phyloP scores from a whole-genome alignment of 2,113 vertebrate genomes.

The Meles meles region DNA sequence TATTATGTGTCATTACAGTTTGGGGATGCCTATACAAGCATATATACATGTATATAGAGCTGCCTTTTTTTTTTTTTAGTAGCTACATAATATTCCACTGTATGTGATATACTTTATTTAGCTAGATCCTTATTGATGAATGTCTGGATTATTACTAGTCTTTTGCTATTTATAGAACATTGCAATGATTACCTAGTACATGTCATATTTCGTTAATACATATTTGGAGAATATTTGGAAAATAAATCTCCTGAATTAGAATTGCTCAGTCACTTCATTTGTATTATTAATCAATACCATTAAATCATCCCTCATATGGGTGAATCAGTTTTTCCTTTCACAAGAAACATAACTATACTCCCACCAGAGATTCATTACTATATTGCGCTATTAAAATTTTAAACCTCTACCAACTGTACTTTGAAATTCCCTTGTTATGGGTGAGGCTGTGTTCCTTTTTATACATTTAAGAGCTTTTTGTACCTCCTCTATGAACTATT shows the following conservation, averaged over 20 bases:
- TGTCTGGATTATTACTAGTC: background rate
- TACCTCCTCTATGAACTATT: background rate
- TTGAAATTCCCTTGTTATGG: background rate
- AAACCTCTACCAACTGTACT: background rate
- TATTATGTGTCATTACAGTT: background rate
- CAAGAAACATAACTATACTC: background rate
- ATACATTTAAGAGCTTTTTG: background rate
- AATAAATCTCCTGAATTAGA: background rate
- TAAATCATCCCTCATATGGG: background rate
- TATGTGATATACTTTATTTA: background rate
- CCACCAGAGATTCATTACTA: background rate
- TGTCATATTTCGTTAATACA: background rate
- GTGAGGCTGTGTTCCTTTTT: background rate
- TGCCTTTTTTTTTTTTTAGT: background rate
- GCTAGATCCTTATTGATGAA: background rate
- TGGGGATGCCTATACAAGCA: background rate
- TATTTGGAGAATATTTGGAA: background rate
- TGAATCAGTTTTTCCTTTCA: background rate
- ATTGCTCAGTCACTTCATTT: background rate
- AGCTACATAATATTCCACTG: background rate
- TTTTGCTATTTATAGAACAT: background rate
- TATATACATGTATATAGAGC: background rate
- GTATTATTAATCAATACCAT: background rate
- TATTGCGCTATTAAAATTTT: background rate
- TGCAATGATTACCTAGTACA: background rate